phyloP scores from a whole-genome alignment of 2,797 vertebrate species.

The Chaetophractus vellerosus region DNA sequence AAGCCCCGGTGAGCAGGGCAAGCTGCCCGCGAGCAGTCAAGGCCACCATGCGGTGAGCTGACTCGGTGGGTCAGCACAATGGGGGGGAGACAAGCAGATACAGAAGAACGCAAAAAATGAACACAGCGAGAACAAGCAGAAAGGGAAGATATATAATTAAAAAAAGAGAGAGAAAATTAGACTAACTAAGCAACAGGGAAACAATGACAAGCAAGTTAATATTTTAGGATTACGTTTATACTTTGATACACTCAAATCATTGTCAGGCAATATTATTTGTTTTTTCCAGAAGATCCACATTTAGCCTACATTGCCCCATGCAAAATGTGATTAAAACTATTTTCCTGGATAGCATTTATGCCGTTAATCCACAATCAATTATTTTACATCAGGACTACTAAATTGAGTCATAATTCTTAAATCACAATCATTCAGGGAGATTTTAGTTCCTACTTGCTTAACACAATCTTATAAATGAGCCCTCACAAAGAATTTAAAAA shows the following conservation, averaged over 20 bases:
- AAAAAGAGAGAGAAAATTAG: too few relatives aligned
- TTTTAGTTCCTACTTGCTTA: slow-evolving; percentile 65
- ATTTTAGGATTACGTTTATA: slow-evolving; percentile 35
- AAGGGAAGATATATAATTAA: too few relatives aligned
- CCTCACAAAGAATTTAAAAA: slow-evolving; percentile 68
- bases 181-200: background rate
- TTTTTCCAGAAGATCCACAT: background rate
- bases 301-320: background rate
- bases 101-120: too few relatives aligned
- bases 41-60: too few relatives aligned
- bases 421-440: slow-evolving; percentile 56
- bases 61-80: too few relatives aligned
- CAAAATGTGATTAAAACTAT: background rate
- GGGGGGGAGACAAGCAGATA: too few relatives aligned
- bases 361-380: background rate
- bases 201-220: background rate
- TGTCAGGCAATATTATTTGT: background rate
- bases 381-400: slow-evolving; percentile 12
- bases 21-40: too few relatives aligned
- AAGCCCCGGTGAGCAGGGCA: too few relatives aligned
- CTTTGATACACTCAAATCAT: slow-evolving; percentile 13
- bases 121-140: too few relatives aligned
- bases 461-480: slow-evolving; percentile 67
- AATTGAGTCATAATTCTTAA: slow-evolving; percentile 55
- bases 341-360: background rate